Base-by-base conservation (phyloP, 2,113 vertebrate genomes). In the Strix uralensis region DNA sequence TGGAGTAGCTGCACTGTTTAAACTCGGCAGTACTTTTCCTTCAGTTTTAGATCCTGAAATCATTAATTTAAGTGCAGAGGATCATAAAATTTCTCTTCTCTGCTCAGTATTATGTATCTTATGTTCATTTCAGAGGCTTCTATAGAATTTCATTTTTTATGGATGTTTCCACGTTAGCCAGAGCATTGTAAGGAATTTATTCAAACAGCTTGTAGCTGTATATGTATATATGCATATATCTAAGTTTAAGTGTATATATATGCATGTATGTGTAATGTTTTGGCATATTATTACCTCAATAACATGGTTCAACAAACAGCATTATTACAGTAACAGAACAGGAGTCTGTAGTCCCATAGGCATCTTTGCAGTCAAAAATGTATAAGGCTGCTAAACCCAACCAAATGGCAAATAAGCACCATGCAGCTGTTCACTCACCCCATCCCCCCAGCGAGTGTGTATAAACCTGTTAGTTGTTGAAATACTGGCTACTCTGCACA, bases 81-180 rank as follows among this genome's bases (percentile, higher is more conserved):
- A 57, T 94, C 86, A 74, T 97, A 96, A 97, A 96, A 75, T 52
- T 65, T 75, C 61, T 67, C 70, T 88, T 32, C n/a, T 84, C 61
- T 87, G 73, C 83, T 96, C 70, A 91, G 29, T 25, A 69, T 94
- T 84, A 49, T 89, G 54, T 95, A 81, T 84, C 88, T 81, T 79
- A 82, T 42, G 61, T 75, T 94, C 73, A 72, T 84, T 94, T 90
- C 73, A 91, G 63, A 72, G 82, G n/a, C 69, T 85, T 94, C 85
- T 92, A 69, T 52, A 34, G 27, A 52, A 46, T 74, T 92, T 65
- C 42, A 15, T 73, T 73, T 88, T 88, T 89, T 42, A 78, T 81
- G 19, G 34, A 23, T 69, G 54, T 89, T 89, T 86, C 57, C 13
- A 46, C 18, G 29, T 79, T 61, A 72, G 42, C 36, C 20, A 47